Evolutionary conservation across 2,113 vertebrate genomes (phyloP).

Genomic region (Bettongia penicillata): DNA sequence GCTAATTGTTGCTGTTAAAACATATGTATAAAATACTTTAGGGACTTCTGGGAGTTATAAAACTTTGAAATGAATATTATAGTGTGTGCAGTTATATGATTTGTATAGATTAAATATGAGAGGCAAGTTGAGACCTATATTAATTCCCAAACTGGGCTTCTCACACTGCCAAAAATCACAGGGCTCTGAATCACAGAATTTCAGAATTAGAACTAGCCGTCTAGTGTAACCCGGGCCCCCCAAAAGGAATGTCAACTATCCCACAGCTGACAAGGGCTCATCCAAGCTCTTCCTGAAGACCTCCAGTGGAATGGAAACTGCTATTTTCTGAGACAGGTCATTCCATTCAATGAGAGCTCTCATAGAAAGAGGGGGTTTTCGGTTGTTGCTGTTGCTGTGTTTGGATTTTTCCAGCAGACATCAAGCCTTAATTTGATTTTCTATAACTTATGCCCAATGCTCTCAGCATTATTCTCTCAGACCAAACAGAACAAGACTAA

Average conservation of each 20-base stretch:
- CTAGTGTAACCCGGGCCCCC: not conserved
- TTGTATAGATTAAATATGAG: constrained; percentile 26
- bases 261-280: not conserved
- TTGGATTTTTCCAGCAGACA: not conserved
- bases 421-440: not conserved
- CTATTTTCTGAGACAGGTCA: not conserved
- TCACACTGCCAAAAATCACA: not conserved
- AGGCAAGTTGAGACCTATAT: not conserved
- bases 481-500: not conserved
- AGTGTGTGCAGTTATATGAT: not conserved
- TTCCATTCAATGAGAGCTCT: not conserved
- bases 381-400: not conserved
- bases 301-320: not conserved
- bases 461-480: not conserved
- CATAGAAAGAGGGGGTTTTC: not conserved
- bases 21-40: not conserved
- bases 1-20: not conserved
- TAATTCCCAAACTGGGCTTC: not conserved
- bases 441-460: not conserved
- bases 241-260: not conserved
- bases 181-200: not conserved
- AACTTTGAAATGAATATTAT: not conserved
- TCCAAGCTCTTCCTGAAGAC: not conserved
- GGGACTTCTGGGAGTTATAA: constrained; percentile 2
- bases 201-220: not conserved